phyloP scores from a whole-genome alignment of 2,888 invertebrate species.

The Xylocampa areola region DNA sequence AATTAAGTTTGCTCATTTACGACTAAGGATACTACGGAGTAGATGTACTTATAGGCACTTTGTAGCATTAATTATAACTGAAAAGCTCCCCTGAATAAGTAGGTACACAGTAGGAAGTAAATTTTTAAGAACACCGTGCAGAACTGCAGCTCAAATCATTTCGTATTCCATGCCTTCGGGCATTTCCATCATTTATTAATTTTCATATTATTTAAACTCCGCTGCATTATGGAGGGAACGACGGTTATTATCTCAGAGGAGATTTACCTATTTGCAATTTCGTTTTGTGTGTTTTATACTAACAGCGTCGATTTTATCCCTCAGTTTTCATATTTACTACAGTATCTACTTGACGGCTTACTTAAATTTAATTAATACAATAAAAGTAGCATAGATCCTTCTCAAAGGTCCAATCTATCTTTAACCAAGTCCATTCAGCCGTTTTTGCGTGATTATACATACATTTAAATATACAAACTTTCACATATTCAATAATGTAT shows the following conservation, averaged over 20 bases:
- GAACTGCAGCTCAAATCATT: constrained; percentile 50
- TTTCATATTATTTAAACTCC: constrained; percentile 60
- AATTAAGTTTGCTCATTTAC: constrained; percentile 78
- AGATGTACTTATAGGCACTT: constrained; percentile 51
- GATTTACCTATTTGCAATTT: constrained; percentile 59
- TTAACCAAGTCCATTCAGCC: too few relatives aligned
- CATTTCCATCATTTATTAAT: constrained; percentile 71
- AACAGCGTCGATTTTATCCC: neutral
- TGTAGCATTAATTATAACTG: constrained; percentile 68
- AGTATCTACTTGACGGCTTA: neutral
- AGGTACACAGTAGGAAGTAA: constrained; percentile 51
- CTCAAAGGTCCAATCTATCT: too few relatives aligned
- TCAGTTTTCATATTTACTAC: neutral
- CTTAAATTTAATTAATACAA: neutral
- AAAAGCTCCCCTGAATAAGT: constrained; percentile 62
- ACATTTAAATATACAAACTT: too few relatives aligned
- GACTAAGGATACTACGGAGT: constrained; percentile 55
- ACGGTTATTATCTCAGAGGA: constrained; percentile 61
- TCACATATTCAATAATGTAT: neutral
- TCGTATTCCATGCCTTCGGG: constrained; percentile 63
- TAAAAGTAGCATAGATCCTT: too few relatives aligned
- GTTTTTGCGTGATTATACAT: too few relatives aligned
- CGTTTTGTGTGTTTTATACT: constrained; percentile 6
- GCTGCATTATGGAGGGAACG: constrained; percentile 59
- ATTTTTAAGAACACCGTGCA: constrained; percentile 62